Evolutionary conservation across 53 echinoderm and acorn worm genomes (phyloP).

Genomic region (Temnopleurus reevesii): DNA sequence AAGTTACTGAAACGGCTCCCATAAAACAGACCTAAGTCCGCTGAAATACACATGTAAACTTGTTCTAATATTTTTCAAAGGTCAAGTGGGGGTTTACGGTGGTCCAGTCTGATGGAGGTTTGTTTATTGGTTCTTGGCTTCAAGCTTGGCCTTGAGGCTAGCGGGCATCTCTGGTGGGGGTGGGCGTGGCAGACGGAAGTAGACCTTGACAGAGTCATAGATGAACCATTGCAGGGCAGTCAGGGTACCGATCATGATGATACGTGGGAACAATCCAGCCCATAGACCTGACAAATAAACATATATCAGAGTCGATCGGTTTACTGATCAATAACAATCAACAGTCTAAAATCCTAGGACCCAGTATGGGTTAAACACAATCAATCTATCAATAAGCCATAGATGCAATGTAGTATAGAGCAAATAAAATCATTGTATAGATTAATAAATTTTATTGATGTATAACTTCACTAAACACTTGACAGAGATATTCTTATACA

Average conservation of each 20-base stretch:
- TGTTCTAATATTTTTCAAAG: neutral
- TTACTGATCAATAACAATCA: too few relatives aligned
- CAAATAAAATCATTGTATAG: too few relatives aligned
- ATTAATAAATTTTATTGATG: too few relatives aligned
- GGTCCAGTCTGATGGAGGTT: neutral
- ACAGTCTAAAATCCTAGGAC: too few relatives aligned
- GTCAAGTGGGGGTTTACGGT: neutral
- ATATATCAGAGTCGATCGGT: too few relatives aligned
- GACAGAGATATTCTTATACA: too few relatives aligned
- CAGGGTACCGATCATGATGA: slow-evolving; percentile 99
- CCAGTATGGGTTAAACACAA: too few relatives aligned
- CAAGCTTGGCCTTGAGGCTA: slow-evolving; percentile 86
- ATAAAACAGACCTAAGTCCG: neutral
- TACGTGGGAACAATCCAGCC: slow-evolving; percentile 95
- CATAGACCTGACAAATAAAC: slow-evolving; percentile 79
- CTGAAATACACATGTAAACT: neutral
- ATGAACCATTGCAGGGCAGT: slow-evolving; percentile 98
- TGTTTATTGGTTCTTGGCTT: slow-evolving; percentile 61
- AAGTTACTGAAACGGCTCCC: neutral
- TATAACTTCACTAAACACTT: too few relatives aligned
- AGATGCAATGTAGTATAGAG: too few relatives aligned
- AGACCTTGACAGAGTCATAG: slow-evolving; percentile 99
- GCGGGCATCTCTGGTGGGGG: slow-evolving; percentile 99
- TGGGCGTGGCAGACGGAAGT: slow-evolving; percentile 96
- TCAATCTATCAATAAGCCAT: too few relatives aligned